Conservation (phyloP, 35 echinoderm and acorn worm species). For the Heliocidaris tuberculata region DNA sequence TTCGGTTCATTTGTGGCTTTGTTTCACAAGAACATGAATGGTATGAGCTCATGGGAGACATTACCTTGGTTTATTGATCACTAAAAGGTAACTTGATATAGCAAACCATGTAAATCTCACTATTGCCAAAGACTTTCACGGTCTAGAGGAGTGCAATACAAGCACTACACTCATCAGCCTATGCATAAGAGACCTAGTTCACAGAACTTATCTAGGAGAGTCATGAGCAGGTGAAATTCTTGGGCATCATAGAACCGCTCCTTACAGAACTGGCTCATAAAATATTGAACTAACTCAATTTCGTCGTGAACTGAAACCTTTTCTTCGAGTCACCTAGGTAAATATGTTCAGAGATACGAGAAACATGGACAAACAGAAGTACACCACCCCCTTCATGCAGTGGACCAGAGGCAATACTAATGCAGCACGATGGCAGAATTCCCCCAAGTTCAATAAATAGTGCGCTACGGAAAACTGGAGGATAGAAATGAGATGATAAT, state of each 20-base stretch:
- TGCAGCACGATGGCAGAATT: not conserved
- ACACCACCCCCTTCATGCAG: not conserved
- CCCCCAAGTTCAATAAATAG: slow-evolving; percentile 31
- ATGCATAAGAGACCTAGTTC: not conserved
- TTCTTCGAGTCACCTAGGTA: not conserved
- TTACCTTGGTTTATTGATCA: not conserved
- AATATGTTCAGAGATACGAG: slow-evolving; percentile 44
- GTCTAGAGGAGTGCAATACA: not conserved
- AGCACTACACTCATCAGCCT: not conserved
- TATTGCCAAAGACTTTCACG: not conserved
- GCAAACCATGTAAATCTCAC: not conserved
- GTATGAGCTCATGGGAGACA: not conserved
- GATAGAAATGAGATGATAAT: slow-evolving; percentile 47
- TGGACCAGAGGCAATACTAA: not conserved
- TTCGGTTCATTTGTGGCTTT: not conserved
- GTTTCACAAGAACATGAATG: not conserved
- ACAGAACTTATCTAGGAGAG: not conserved
- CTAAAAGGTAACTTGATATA: not conserved
- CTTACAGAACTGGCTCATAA: not conserved
- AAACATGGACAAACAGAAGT: slow-evolving; percentile 37
- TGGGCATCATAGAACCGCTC: not conserved
- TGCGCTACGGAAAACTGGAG: not conserved
- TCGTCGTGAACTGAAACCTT: slow-evolving; percentile 20
- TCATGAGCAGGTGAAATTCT: not conserved
- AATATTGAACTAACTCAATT: slow-evolving; percentile 40